Base-by-base conservation (phyloP, 2,888 invertebrate genomes). In the Andricus quercusramuli region DNA sequence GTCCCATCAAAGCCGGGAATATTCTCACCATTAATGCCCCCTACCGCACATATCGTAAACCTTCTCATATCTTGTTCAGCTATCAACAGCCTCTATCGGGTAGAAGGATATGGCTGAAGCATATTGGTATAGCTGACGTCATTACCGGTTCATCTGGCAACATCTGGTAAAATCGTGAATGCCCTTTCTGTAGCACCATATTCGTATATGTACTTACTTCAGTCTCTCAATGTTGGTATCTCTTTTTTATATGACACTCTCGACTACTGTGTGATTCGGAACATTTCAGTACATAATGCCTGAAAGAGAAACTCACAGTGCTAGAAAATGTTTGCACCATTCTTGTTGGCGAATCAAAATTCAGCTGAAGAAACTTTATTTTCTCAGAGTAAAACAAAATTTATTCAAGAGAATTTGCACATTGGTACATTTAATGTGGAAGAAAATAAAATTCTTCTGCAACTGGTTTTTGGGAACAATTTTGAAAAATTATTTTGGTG, bases 141-240 rank as follows among this genome's bases (percentile, higher is more conserved):
- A 41, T 29, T 62, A 32, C 80, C 32, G 32, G 22, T 68, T 32
- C 11, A 32, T 25, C 74, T 15, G 37, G 77, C 66, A 79, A 79
- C 83, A 81, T 84, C 80, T 84, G 84, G 80, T 74, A 80, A 80
- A 84, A 81, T 79, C 81, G 64, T 83, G 80, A 83, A 81, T 79
- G 84, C 80, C 82, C 80, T 47, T 82, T 80, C 76, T 78, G 80
- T 80, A 81, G 78, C 77, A 62, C 78, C 81, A 77, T 79, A 82
- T 81, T 82, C 79, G 79, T 74, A 79, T 82, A 70, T 79, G 70
- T 79, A 79, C 77, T 79, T 79, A 79, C 77, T 74, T 59, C 77
- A 79, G 62, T 25, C 25, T 15, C 25, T 25, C 9, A 56, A 25
- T 32, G 51, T 74, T 74, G 56, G 17, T 74, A 56, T 32, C 29